Evolutionary conservation across 2,113 vertebrate genomes (phyloP), one percentile per base, ranked within the genome.

Genomic region (Cynoglossus semilaevis): DNA sequence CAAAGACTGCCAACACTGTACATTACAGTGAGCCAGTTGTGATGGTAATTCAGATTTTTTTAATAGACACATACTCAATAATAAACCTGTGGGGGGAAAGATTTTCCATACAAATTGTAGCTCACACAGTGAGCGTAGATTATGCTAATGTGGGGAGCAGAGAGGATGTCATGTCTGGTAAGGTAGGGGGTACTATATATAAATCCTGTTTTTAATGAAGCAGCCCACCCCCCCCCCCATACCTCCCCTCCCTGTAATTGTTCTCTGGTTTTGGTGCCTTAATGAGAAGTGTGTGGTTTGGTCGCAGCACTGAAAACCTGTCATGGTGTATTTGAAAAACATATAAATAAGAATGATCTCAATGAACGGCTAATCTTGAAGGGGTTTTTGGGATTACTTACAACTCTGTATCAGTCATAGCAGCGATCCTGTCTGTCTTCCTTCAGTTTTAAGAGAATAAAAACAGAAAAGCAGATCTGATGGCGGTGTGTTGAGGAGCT

Each of bases 1-100:
- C 77, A 81, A 84, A 86, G 64, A 71, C 74, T 72, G 70, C 74
- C 70, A 79, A 59, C 68, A 54, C 71, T 49, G 65, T 75, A 71
- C 69, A 68, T 75, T 72, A 77, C 74, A 66, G 72, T 61, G 54
- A 74, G 74, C 79, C 85, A 77, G 84, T 86, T 86, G 73, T 85
- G 80, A 90, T 89, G 87, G 58, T 85, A 90, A 90, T 91, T 80
- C 74, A 43, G 72, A 86, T 81, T 80, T 83, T 86, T 80, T 14
- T 90, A 89, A 90, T 89, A 72, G 83, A 82, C 75, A 58, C 71
- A 29, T 79, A 81, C 74, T 61, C 79, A 76, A 76, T 90, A 85
- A 90, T 88, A 81, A 89, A 88, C 74, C 78, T 68, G 63, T 48
- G 74, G 73, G 82, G 64, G 66, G 70, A 68, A 58, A 43, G 37